Base-by-base conservation (phyloP, 1,140 invertebrate species). In the Rhysida immarginata region DNA sequence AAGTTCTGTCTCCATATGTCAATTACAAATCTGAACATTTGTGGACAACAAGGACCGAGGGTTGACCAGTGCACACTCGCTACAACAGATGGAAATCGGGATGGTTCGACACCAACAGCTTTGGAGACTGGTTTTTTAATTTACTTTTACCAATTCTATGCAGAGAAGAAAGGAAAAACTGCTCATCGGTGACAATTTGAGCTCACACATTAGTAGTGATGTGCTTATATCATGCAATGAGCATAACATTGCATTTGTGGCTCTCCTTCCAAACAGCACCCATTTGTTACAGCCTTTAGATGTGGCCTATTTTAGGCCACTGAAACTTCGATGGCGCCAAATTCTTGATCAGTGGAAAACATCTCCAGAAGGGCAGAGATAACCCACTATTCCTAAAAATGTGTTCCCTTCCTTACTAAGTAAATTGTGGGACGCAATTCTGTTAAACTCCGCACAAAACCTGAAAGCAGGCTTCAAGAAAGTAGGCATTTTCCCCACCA, bases 221-320 rank as follows among this genome's bases (percentile, higher is more conserved):
- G 21, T 23, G 8, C 44, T 46, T 26, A 21, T 63, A 50, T 23
- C 52, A 24, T 64, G 64, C 56, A 24, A 61, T 48, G 49, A 66
- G 62, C 62, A 66, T 58, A 52, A 72, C 51, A 68, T 73, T 21
- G 53, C 54, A 23, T 70, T 71, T 52, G 55, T 71, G n/a, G 67
- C 60, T 52, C 55, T 72, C 8, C 68, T 71, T 41, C 54, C 67
- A 24, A 71, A 72, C 56, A 57, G 62, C 8, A 70, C 68, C 5
- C 66, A 68, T 54, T 41, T 71, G 5, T 60, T 64, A 21, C 70
- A 74, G 55, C 69, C 71, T 5, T 58, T 74, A n/a, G 71, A 71
- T 61, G 64, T 69, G 3, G 57, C 58, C 35, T 65, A 69, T 58
- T 71, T 71, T 62, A 49, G 61, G n/a, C 65, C 68, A 51, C 21